Evolutionary conservation across 2,797 vertebrate species (phyloP), one percentile per base, ranked within the genome.

Genomic region (Podarcis lilfordi): DNA sequence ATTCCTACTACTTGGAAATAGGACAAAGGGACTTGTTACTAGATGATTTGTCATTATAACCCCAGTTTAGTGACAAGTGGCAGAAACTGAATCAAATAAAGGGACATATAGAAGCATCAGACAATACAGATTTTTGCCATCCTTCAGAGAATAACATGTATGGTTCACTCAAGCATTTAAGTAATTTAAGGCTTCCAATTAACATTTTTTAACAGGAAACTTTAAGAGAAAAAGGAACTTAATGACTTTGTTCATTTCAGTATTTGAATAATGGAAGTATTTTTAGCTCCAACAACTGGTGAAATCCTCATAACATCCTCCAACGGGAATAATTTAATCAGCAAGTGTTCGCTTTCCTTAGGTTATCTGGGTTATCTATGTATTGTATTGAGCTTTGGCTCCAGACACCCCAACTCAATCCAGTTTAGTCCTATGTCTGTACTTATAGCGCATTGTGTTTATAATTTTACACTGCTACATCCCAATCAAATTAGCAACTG

Each of bases 261-360:
- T 55, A 15, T 71, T 86, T 71, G 43, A 71, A 79, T 32, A 43
- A 5, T 55, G 29, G 23, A 50, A n/a, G 23, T 29, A 55, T 68
- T 64, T 77, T 83, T 69, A 83, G 32, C 64, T 88, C 35, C 23
- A 71, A 59, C 64, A 59, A 66, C 40, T 17, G 66, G 40, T 32
- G n/a, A 66, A 84, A 88, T 88, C 19, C 66, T 61, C 68, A 79
- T 61, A 78, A 64, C 79, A 50, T 19, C 50, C 32, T 72, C 75
- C 61, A n/a, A 35, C 32, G 35, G 81, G 82, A 88, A 88, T 84
- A 45, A 72, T 88, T 88, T 61, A 78, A 84, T 71, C 45, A 79
- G 1, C 50, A 55, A 66, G 35, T 69, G 64, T 40, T 88, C 77
- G 15, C 27, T 88, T 84, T 88, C 50, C 35, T 17, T 66, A 25